Conservation (phyloP, 1,140 invertebrate genomes). For the Lamellibrachia luymesi region DNA sequence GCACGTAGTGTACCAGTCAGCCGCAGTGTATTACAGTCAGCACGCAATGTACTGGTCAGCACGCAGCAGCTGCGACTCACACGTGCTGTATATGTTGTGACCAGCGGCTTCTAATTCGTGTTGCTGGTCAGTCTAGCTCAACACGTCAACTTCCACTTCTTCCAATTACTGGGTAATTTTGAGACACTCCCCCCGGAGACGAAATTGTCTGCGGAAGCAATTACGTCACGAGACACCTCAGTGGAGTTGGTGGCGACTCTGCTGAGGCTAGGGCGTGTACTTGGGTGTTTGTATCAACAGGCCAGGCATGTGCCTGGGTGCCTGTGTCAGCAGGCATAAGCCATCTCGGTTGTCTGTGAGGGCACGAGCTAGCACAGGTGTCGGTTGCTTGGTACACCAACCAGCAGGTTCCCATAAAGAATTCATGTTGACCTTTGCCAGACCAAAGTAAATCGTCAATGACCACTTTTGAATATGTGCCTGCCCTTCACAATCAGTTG, state of each 20-base stretch:
- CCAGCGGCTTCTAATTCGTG: background rate
- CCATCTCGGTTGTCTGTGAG: too few species aligned
- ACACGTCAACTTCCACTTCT: background rate
- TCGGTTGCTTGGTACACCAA: too few species aligned
- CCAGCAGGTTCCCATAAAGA: too few species aligned
- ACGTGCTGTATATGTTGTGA: background rate
- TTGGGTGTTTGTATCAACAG: background rate
- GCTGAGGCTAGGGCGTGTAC: background rate
- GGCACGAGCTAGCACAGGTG: too few species aligned
- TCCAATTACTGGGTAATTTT: background rate
- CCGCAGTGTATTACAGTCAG: too few species aligned
- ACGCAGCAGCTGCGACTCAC: background rate
- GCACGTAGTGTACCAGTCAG: too few species aligned
- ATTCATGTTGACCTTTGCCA: too few species aligned
- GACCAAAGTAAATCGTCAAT: too few species aligned
- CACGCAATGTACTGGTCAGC: too few species aligned
- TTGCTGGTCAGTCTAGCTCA: background rate
- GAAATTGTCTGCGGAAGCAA: background rate
- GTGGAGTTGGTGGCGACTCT: background rate
- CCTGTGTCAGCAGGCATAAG: background rate
- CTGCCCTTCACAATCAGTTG: background rate
- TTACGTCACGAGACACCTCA: background rate
- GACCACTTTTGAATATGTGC: too few species aligned
- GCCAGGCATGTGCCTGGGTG: background rate
- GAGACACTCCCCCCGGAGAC: background rate